A percentile compares a stretch with the other conserved stretches of the same genome.
These are phyloP conservation scores for Nomada ruficornis DNA, from an alignment of 2,888 invertebrate species.

Conservation along the genomic window DNA sequence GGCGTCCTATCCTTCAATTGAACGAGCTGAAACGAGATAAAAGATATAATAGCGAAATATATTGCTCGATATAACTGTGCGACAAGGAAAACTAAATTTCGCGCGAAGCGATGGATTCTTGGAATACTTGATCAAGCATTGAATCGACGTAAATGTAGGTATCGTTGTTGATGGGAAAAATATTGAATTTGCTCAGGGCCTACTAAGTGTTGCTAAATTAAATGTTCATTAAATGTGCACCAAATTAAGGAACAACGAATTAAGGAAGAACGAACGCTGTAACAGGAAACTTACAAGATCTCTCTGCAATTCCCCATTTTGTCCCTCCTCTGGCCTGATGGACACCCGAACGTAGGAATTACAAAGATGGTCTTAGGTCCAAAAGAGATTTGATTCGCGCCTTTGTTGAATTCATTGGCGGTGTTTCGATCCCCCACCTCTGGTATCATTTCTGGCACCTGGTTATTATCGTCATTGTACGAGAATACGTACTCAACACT, in stretches of 20 bases:
- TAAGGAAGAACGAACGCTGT: not conserved
- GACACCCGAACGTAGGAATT: conserved; percentile 4
- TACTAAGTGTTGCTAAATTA: too few relatives aligned
- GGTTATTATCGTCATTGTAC: not conserved
- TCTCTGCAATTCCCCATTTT: conserved; percentile 31
- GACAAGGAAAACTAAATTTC: too few relatives aligned
- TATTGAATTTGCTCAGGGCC: too few relatives aligned
- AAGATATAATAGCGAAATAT: not conserved
- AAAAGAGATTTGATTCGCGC: not conserved
- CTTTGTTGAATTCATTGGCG: not conserved
- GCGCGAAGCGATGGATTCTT: too few relatives aligned
- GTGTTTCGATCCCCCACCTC: too few relatives aligned
- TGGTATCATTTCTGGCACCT: not conserved
- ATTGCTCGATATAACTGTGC: too few relatives aligned
- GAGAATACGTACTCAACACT: conserved; percentile 36
- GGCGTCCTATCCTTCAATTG: not conserved
- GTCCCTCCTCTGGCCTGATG: conserved; percentile 34
- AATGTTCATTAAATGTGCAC: too few relatives aligned
- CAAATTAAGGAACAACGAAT: not conserved
- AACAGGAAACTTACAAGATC: conserved; percentile 31
- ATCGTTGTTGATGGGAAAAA: too few relatives aligned
- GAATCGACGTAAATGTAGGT: too few relatives aligned
- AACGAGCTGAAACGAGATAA: conserved; percentile 4
- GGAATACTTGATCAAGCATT: too few relatives aligned
- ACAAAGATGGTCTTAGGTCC: conserved; percentile 31